Evolutionary conservation across 2,113 vertebrate species (phyloP), one percentile per base, ranked within the genome.

Genomic region (Trichechus manatus): DNA sequence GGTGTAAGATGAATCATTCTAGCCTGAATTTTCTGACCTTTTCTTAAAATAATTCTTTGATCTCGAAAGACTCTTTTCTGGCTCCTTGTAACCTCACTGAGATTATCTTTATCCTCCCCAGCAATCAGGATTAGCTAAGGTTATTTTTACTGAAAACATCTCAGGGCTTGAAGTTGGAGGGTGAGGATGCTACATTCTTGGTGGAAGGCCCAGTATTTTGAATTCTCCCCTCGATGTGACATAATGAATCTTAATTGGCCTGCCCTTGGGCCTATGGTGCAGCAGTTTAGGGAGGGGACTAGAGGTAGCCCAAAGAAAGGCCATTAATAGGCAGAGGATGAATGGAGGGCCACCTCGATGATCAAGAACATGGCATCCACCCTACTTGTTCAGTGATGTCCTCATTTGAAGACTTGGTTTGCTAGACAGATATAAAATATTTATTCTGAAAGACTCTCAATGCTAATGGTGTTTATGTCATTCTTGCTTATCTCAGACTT

Each of bases 141-240:
- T 97, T 97, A 97, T 96, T 97, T 97, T 98, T 97, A 95, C 93
- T 97, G 89, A 94, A 94, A 96, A 92, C 77, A 83, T 97, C 93
- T 95, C 94, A 93, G 79, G 86, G 79, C 66, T 97, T 97, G 86
- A 96, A 97, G 89, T 95, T 94, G 93, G 89, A 95, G 85, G 91
- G 77, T 78, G 3, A 95, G 64, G 85, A 93, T 91, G 79, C 74
- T 87, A 53, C 94, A 87, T 97, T 97, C 96, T 94, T 97, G 95
- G 94, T 96, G 77, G 75, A 94, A 53, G 78, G 64, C 91, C 84
- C 79, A 94, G 44, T 3, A 70, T 89, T 98, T 90, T 59, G 84
- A 96, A 97, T 95, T 96, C 64, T 90, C 95, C 83, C 94, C 88
- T 97, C 94, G 91, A 96, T 95, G 83, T 94, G 93, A 96, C 95